Evolutionary conservation across 2,113 vertebrate genomes (phyloP), one percentile per base, ranked within the genome.

Genomic region (Notothenia rossii): DNA sequence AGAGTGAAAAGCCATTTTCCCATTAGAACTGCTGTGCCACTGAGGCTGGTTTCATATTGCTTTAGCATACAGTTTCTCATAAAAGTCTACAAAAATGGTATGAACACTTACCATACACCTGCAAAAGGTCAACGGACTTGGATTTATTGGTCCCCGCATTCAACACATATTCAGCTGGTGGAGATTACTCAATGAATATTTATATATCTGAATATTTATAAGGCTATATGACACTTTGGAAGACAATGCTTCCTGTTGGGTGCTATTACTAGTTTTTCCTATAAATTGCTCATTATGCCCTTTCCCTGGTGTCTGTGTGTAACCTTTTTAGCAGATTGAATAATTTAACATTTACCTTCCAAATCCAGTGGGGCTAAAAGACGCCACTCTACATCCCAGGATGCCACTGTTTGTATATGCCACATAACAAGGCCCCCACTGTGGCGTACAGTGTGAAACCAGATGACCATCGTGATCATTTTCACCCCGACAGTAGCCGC

Each of bases 131-230:
- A 91, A 77, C 84, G 82, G 72, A 89, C 71, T 67, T 62, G 71
- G 84, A 89, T 88, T 92, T 91, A 89, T 92, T 88, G 84, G 89
- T 87, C 78, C 75, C 77, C 65, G 85, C 61, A 76, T 83, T 87
- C 77, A 83, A 88, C 72, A 86, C 85, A 84, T 72, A 79, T 87
- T 84, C 87, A 85, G 83, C 80, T 86, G 85, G 75, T 84, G 80
- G 81, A 86, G 88, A 85, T 90, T 89, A 87, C 81, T 85, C 81
- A 64, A 85, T 93, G 92, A 92, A 93, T 93, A 93, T 91, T 90
- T 90, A 91, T 93, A 81, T 75, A 83, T 70, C 83, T 92, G 89
- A 93, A 93, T 93, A 92, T 91, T 93, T 89, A 93, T 93, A 88
- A 92, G 93, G 89, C 88, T 88, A 89, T 91, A 91, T 91, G 89